A percentile compares a stretch with the other conserved stretches of the same genome.
phyloP scores from a whole-genome alignment of 2,113 vertebrate genomes.

The Empidonax traillii region DNA sequence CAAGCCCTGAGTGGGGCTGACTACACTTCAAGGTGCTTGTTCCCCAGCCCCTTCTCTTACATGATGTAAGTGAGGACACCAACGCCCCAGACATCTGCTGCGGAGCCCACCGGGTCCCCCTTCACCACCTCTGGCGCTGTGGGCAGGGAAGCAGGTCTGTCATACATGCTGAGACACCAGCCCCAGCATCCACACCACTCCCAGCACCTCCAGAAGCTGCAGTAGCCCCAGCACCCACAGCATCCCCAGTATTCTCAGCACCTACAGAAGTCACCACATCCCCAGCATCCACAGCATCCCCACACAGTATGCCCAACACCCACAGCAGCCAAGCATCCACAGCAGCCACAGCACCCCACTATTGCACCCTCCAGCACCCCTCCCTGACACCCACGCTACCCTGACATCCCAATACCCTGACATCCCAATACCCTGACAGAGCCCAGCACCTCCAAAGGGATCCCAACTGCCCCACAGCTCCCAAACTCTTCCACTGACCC shows the following conservation, averaged over 20 bases:
- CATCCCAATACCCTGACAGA: not conserved
- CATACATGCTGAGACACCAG: not conserved
- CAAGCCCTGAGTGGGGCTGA: not conserved
- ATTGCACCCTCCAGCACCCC: not conserved
- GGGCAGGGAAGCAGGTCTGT: not conserved
- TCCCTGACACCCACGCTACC: not conserved
- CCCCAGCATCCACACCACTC: not conserved
- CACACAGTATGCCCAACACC: not conserved
- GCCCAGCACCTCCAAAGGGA: not conserved
- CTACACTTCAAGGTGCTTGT: not conserved
- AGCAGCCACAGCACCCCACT: not conserved
- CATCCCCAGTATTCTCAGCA: not conserved
- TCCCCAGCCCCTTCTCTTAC: conserved; percentile 75
- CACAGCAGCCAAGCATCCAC: not conserved
- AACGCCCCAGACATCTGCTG: conserved; percentile 94
- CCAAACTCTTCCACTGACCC: not conserved
- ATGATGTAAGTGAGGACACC: conserved; percentile 93
- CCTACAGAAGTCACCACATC: not conserved
- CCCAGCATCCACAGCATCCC: not conserved
- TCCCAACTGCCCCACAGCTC: not conserved
- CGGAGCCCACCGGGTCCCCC: conserved; percentile 92
- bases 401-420: not conserved
- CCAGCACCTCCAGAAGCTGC: not conserved
- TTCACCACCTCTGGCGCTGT: conserved; percentile 97
- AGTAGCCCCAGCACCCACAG: not conserved